Evolutionary conservation across 2,888 invertebrate species (phyloP).

Genomic region (Cinara cedri): DNA sequence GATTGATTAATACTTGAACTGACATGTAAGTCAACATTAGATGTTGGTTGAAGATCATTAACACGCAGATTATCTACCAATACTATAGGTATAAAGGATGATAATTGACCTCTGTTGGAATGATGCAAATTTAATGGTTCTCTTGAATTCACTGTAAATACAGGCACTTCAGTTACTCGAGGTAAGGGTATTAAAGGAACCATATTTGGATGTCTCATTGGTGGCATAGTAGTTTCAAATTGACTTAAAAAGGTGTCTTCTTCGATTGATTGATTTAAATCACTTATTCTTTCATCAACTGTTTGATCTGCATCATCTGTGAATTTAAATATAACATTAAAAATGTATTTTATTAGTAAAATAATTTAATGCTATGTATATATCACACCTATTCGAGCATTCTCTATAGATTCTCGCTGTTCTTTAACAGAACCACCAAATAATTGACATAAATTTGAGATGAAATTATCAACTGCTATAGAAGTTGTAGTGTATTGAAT

Average conservation of each 20-base stretch:
- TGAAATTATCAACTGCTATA: conserved; percentile 35
- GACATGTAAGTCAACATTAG: no score
- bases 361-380: not conserved
- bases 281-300: conserved; percentile 3
- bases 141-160: conserved; percentile 7
- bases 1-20: no score
- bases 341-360: not conserved
- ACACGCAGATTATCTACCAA: no score
- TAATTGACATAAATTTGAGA: conserved; percentile 35
- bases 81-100: no score
- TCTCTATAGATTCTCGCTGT: conserved; percentile 25
- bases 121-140: not conserved
- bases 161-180: not conserved
- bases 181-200: conserved; percentile 10
- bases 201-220: conserved; percentile 3
- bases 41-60: no score
- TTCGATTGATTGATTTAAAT: conserved; percentile 20
- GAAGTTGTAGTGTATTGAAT: conserved; percentile 26
- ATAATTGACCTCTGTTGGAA: not conserved
- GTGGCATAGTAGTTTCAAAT: not conserved
- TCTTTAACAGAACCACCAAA: conserved; percentile 33
- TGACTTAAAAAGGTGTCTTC: conserved; percentile 25
- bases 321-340: not conserved
- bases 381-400: conserved; percentile 1
- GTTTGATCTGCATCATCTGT: not conserved